phyloP scores from a whole-genome alignment of 1,140 invertebrate species.

The Drosophila willistoni region DNA sequence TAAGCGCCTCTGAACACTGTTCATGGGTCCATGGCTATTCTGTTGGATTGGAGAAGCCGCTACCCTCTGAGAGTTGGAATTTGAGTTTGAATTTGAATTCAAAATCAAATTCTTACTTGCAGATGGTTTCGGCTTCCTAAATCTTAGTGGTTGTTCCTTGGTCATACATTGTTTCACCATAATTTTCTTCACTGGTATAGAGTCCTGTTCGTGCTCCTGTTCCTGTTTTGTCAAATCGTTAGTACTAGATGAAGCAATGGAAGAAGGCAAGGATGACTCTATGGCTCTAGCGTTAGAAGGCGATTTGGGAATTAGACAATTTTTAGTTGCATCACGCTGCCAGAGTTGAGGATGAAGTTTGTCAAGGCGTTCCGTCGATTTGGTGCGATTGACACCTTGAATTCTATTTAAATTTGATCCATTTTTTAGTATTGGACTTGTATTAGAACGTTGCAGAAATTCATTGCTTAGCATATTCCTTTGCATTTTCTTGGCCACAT shows the following conservation, averaged over 20 bases:
- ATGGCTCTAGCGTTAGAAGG: neutral
- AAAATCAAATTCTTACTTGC: neutral
- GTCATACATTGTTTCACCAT: neutral
- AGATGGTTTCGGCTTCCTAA: neutral
- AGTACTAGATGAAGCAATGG: neutral
- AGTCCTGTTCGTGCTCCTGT: neutral
- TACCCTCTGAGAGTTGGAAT: slow-evolving; percentile 1
- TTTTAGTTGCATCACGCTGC: slow-evolving; percentile 13
- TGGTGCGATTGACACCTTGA: neutral
- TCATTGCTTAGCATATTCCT: neutral
- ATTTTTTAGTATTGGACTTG: neutral
- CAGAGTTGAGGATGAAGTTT: slow-evolving; percentile 26
- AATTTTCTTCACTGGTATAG: neutral
- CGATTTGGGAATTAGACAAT: neutral
- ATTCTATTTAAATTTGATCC: no score
- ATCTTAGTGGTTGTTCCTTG: neutral
- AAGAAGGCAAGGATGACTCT: neutral
- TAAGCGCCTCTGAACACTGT: slow-evolving; percentile 39
- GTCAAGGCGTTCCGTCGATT: neutral
- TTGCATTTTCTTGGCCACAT: slow-evolving; percentile 5
- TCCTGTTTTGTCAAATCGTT: neutral
- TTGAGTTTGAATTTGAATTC: neutral
- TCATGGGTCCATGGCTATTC: slow-evolving; percentile 19
- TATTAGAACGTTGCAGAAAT: neutral
- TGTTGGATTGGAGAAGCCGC: slow-evolving; percentile 1